Evolutionary conservation across 2,888 invertebrate genomes (phyloP), one percentile per base, ranked within the genome.

Genomic region (Rhimphoctona megacephalus): DNA sequence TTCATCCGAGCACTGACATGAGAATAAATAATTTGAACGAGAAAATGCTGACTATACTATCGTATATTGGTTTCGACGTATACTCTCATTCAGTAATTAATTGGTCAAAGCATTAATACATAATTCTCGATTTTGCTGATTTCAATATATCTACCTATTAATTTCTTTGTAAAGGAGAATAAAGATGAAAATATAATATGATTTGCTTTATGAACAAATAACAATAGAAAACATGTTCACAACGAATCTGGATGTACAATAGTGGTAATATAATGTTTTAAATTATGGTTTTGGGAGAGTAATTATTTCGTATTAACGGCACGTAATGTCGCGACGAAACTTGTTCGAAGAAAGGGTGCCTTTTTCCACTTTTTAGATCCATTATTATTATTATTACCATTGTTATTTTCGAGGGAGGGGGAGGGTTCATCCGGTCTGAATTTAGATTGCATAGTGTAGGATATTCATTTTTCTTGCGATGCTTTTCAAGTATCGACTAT

Each of bases 21-120:
- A 61, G 54, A 73, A 64, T 72, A 49, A 49, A 72, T 81, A 64
- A 33, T 36, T 72, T 39, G n/a, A 19, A 30, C 17, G 78, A 67
- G 49, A 78, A 61, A 81, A 73, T 64, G 80, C 80, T 81, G 72
- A 81, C 39, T 64, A 33, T n/a, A 73, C 36, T 14, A n/a, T 73
- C 22, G 33, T 73, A 54, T 22, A 73, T 52, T 54, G 14, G 22
- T 61, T 81, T 46, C 52, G 22, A 64, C n/a, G 22, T 39, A 17
- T 19, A 46, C 49, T n/a, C 49, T 81, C 49, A 36, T 36, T 36
- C 36, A 22, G 22, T 72, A 81, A 72, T 81, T 61, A 81, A 81
- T 81, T 73, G 36, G 49, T 80, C 36, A 46, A 80, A 70, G 30
- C 46, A 57, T 39, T 19, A 52, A 80, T 72, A 80, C 46, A 5